phyloP scores from a whole-genome alignment of 1,140 invertebrate species.

The Helicoverpa armigera region DNA sequence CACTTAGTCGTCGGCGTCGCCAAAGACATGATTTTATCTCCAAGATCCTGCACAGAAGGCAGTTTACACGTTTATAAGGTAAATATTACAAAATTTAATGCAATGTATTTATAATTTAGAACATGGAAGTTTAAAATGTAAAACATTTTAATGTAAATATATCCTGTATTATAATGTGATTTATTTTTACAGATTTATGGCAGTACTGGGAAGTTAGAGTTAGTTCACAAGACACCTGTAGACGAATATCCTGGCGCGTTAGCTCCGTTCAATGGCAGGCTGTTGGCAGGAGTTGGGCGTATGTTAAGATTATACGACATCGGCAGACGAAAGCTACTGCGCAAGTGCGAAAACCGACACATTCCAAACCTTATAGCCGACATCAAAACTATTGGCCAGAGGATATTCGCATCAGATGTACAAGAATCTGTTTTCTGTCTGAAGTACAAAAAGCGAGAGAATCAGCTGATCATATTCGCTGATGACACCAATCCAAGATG shows the following conservation, averaged over 20 bases:
- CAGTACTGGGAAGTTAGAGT: constrained; percentile 90
- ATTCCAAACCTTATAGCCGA: constrained; percentile 98
- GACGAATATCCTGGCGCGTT: constrained; percentile 97
- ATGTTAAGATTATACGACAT: constrained; percentile 98
- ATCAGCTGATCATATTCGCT: constrained; percentile 99
- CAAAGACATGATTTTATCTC: constrained; percentile 96
- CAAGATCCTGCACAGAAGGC: constrained; percentile 92
- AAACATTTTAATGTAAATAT: too few species aligned
- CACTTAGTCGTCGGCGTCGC: constrained; percentile 89
- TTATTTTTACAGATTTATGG: constrained; percentile 73
- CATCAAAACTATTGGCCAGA: constrained; percentile 97
- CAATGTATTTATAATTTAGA: too few species aligned
- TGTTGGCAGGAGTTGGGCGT: constrained; percentile 97
- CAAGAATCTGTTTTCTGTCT: constrained; percentile 99
- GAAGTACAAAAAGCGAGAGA: constrained; percentile 97
- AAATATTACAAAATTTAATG: constrained; percentile 40
- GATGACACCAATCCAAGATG: constrained; percentile 99
- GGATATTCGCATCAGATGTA: constrained; percentile 98
- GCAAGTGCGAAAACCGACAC: constrained; percentile 99
- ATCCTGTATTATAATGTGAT: too few species aligned
- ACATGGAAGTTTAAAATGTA: too few species aligned
- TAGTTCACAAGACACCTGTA: constrained; percentile 97
- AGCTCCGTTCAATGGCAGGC: constrained; percentile 96
- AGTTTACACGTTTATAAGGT: constrained; percentile 96
- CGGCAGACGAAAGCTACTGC: constrained; percentile 96